These are phyloP conservation scores for Ochropleura leucogaster DNA, from an alignment of 2,888 invertebrate species.

Conservation along the genomic window DNA sequence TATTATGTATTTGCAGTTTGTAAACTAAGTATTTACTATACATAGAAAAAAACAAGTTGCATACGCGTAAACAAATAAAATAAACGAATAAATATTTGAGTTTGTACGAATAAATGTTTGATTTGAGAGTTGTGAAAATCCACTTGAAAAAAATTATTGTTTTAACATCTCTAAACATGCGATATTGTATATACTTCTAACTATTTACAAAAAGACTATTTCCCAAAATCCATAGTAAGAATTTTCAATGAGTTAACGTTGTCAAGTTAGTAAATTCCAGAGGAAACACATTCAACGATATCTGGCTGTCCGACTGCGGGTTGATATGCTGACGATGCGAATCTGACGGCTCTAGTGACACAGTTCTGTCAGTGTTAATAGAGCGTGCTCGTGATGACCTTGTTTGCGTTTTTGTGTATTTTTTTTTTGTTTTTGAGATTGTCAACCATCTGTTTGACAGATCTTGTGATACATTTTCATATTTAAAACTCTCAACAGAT, in stretches of 20 bases:
- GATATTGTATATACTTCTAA: no score
- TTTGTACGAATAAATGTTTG: no score
- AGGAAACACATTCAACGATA: background rate
- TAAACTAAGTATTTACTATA: no score
- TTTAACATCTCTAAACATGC: no score
- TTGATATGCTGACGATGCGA: constrained; percentile 5
- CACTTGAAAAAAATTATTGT: no score
- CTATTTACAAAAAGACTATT: background rate
- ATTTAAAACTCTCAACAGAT: background rate
- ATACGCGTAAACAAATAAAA: no score
- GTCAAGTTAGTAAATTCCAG: background rate
- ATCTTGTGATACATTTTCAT: background rate
- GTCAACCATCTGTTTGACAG: background rate
- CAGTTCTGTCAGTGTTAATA: background rate
- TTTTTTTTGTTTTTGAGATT: background rate
- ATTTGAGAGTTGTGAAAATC: no score
- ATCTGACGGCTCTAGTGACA: background rate
- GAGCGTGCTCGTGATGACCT: background rate
- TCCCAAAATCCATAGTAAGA: background rate
- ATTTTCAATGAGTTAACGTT: background rate
- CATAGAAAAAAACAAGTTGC: no score
- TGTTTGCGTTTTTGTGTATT: background rate
- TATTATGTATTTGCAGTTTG: no score
- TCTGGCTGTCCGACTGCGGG: background rate
- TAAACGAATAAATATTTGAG: no score